phyloP scores from a whole-genome alignment of 1,140 invertebrate species.

The Zaprionus kolodkinae region DNA sequence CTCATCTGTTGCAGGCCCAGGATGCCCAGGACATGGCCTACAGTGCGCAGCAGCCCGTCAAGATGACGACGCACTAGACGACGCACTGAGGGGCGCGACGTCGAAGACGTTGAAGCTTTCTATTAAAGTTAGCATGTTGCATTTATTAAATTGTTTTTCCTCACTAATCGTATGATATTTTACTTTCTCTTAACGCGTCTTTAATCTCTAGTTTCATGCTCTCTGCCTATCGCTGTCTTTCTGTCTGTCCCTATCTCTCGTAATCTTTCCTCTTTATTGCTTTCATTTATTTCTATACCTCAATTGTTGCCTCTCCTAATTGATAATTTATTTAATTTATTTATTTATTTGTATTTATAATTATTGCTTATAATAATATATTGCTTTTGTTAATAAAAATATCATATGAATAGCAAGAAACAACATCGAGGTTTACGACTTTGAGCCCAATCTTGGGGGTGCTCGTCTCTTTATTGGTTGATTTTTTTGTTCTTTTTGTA shows the following conservation, averaged over 20 bases:
- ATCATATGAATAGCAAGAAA: constrained; percentile 32
- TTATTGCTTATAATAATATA: constrained; percentile 34
- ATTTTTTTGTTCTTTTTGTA: constrained; percentile 74
- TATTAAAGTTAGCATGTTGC: constrained; percentile 46
- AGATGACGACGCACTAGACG: constrained; percentile 60
- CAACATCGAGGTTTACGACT: constrained; percentile 30
- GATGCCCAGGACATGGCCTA: constrained; percentile 88
- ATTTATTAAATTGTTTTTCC: constrained; percentile 35
- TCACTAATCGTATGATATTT: constrained; percentile 26
- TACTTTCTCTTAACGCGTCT: constrained; percentile 20
- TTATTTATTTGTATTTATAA: constrained; percentile 64
- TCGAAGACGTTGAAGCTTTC: constrained; percentile 37
- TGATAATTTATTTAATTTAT: constrained; percentile 36
- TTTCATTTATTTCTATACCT: neutral
- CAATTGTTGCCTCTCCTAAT: neutral
- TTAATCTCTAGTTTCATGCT: constrained; percentile 2
- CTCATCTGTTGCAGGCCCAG: constrained; percentile 72
- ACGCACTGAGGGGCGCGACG: neutral
- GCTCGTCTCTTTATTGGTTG: constrained; percentile 51
- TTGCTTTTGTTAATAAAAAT: constrained; percentile 53
- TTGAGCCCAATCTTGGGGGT: constrained; percentile 50
- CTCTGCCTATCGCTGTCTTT: constrained; percentile 14
- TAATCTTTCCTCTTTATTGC: constrained; percentile 41
- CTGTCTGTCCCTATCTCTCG: constrained; percentile 21
- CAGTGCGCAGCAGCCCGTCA: constrained; percentile 85